phyloP scores from a whole-genome alignment of 2,797 vertebrate species.

The Pogonophryne albipinna region DNA sequence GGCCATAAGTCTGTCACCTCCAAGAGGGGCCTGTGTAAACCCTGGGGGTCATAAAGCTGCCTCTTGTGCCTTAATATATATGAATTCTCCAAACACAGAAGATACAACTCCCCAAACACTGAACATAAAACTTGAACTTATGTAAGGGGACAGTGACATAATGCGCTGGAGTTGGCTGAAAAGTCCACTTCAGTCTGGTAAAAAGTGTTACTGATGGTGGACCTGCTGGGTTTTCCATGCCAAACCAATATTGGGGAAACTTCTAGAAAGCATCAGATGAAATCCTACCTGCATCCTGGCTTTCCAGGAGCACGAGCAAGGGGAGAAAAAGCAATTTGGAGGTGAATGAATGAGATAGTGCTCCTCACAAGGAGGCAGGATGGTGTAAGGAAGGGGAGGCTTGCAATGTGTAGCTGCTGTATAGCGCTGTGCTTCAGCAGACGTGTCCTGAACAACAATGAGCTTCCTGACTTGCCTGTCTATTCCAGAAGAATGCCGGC shows the following conservation, averaged over 20 bases:
- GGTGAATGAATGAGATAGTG: constrained; percentile 62
- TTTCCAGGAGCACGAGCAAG: constrained; percentile 47
- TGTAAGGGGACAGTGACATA: constrained; percentile 32
- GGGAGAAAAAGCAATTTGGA: constrained; percentile 74
- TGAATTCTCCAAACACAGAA: constrained; percentile 50
- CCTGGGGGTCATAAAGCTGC: constrained; percentile 59
- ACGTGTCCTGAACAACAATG: constrained; percentile 79
- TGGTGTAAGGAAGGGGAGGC: constrained; percentile 45
- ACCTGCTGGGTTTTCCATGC: constrained; percentile 55
- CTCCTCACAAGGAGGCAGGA: constrained; percentile 57
- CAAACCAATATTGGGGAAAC: constrained; percentile 56
- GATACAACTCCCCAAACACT: constrained; percentile 47
- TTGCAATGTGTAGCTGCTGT: constrained; percentile 50
- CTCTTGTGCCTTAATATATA: constrained; percentile 50
- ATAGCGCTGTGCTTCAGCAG: constrained; percentile 53
- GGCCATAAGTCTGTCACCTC: constrained; percentile 56
- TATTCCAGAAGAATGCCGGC: constrained; percentile 63
- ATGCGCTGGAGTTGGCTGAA: constrained; percentile 13
- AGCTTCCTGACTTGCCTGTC: constrained; percentile 70
- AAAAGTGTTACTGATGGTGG: constrained; percentile 26
- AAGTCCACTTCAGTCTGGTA: constrained; percentile 31
- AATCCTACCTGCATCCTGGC: constrained; percentile 46
- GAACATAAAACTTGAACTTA: constrained; percentile 54
- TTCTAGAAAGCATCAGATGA: constrained; percentile 55
- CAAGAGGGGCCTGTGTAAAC: constrained; percentile 51